phyloP scores from a whole-genome alignment of 1,140 invertebrate genomes.

The Drosophila simulans region DNA sequence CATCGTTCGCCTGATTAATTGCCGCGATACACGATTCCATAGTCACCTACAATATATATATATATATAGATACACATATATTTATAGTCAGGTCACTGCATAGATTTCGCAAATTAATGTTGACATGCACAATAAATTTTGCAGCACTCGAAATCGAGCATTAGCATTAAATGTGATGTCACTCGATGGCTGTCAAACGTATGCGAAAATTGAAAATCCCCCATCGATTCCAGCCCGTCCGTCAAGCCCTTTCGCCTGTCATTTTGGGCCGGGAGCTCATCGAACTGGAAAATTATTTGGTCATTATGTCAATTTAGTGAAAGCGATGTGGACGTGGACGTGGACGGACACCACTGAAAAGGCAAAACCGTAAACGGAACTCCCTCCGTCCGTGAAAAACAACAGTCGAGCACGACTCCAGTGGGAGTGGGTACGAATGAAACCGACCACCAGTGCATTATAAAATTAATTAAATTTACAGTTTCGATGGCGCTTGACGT shows the following conservation, averaged over 20 bases:
- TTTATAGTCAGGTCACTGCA: not conserved
- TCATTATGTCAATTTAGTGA: conserved; percentile 81
- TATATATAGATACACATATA: not conserved
- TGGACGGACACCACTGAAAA: conserved; percentile 25
- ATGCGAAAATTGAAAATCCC: conserved; percentile 56
- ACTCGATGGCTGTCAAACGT: conserved; percentile 67
- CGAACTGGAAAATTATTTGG: conserved; percentile 81
- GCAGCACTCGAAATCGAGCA: conserved; percentile 70
- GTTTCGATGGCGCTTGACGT: not conserved
- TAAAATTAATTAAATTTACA: conserved; percentile 76
- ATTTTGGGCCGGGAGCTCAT: conserved; percentile 29
- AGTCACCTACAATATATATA: not conserved
- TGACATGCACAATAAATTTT: conserved; percentile 80
- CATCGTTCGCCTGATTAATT: conserved; percentile 77
- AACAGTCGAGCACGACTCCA: not conserved
- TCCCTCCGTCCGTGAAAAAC: not conserved
- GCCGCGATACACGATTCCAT: conserved; percentile 32
- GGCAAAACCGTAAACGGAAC: conserved; percentile 17
- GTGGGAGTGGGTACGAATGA: conserved; percentile 12
- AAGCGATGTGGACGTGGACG: conserved; percentile 27
- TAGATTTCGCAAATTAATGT: conserved; percentile 72
- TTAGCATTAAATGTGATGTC: conserved; percentile 71
- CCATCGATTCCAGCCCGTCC: not conserved
- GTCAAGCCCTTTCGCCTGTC: conserved; percentile 15
- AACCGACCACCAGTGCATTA: conserved; percentile 39